phyloP scores from a whole-genome alignment of 2,113 vertebrate species.

The Eclectus roratus region DNA sequence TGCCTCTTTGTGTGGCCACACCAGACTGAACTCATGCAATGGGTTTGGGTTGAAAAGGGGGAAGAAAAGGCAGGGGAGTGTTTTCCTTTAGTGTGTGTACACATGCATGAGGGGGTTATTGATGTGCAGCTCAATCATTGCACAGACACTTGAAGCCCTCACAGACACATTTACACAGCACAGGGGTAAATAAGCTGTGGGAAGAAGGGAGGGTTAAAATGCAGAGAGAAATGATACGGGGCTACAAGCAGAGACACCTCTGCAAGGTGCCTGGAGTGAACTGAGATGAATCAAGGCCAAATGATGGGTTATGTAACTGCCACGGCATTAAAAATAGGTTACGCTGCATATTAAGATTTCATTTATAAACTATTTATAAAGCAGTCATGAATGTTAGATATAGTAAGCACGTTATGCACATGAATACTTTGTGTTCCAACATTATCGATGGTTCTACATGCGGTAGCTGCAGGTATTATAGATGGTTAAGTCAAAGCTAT shows the following conservation, averaged over 20 bases:
- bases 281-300: constrained; percentile 24
- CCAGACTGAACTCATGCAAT: neutral
- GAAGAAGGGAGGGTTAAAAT: neutral
- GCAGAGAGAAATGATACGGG: neutral
- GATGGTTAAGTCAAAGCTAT: constrained; percentile 19
- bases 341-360: constrained; percentile 8
- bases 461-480: neutral
- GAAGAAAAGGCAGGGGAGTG: neutral
- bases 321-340: constrained; percentile 35
- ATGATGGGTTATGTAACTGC: neutral
- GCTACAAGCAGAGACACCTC: neutral
- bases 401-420: constrained; percentile 6
- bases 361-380: constrained; percentile 60
- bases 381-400: constrained; percentile 45
- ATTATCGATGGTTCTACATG: neutral
- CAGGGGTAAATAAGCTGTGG: neutral
- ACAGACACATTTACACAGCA: neutral
- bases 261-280: neutral
- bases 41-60: neutral
- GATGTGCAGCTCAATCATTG: neutral
- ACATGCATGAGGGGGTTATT: accelerated
- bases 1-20: accelerated
- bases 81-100: neutral
- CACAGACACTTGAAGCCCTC: neutral
- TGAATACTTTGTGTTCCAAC: neutral